Conservation (phyloP, 2,113 vertebrate genomes). For the Ancistrus triradiatus region DNA sequence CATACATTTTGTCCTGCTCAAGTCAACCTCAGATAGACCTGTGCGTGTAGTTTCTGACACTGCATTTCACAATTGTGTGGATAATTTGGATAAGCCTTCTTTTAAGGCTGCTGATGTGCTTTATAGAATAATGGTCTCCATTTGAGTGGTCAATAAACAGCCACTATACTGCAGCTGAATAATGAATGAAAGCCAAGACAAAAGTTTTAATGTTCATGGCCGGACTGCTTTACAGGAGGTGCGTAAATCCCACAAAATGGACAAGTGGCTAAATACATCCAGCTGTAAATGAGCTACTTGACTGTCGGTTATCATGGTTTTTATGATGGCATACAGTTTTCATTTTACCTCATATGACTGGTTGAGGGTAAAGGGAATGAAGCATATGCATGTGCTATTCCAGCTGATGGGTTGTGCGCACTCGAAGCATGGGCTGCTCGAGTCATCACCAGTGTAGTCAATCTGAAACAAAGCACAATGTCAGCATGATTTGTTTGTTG, state of each 20-base stretch:
- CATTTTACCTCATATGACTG: conserved; percentile 85
- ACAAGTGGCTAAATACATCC: neutral
- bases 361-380: conserved; percentile 77
- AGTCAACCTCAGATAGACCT: neutral
- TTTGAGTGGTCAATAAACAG: neutral
- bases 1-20: neutral
- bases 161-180: conserved; percentile 19
- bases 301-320: neutral
- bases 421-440: conserved; percentile 76
- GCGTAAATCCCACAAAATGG: conserved; percentile 11
- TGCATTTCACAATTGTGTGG: no score
- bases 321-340: neutral
- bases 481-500: neutral
- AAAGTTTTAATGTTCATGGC: neutral
- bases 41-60: neutral
- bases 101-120: neutral
- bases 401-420: conserved; percentile 77
- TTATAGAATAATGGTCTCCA: neutral
- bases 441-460: conserved; percentile 87
- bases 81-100: no score
- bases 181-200: conserved; percentile 20
- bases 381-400: conserved; percentile 77
- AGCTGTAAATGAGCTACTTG: neutral
- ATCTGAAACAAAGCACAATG: conserved; percentile 69
- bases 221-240: neutral